Conservation (phyloP, 2,797 vertebrate genomes). For the Acrocephalus scirpaceus region DNA sequence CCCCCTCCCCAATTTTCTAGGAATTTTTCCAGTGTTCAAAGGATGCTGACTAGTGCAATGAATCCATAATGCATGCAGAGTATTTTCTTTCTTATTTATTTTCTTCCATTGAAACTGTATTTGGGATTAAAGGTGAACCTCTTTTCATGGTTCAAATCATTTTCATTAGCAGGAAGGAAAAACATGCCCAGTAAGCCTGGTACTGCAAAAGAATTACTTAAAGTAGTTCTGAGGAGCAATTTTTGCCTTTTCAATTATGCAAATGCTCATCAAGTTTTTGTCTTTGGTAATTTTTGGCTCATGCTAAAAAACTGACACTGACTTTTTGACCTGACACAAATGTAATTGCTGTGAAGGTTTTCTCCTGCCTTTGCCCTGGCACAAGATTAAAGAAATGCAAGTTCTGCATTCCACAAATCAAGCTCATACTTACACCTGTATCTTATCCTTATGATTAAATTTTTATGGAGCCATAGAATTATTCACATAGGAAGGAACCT, state of each 20-base stretch:
- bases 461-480: constrained; percentile 30
- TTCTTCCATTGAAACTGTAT: not conserved
- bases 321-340: constrained; percentile 29
- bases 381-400: constrained; percentile 45
- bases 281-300: constrained; percentile 59
- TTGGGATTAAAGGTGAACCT: constrained; percentile 50
- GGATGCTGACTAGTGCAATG: not conserved
- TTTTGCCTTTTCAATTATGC: constrained; percentile 69
- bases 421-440: constrained; percentile 31
- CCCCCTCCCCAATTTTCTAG: not conserved
- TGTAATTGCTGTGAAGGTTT: constrained; percentile 4
- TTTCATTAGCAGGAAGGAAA: constrained; percentile 54
- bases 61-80: not conserved
- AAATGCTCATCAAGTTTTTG: constrained; percentile 51
- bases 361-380: not conserved
- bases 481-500: not conserved
- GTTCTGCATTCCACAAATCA: constrained; percentile 35
- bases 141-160: constrained; percentile 49
- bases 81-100: not conserved
- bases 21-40: not conserved
- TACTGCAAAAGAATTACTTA: constrained; percentile 25
- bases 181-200: constrained; percentile 14
- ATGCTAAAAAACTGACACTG: constrained; percentile 42
- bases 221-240: constrained; percentile 45
- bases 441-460: constrained; percentile 27